These are phyloP conservation scores for Tolmerus cingulatus DNA, from an alignment of 2,888 invertebrate genomes.

Conservation along the genomic window DNA sequence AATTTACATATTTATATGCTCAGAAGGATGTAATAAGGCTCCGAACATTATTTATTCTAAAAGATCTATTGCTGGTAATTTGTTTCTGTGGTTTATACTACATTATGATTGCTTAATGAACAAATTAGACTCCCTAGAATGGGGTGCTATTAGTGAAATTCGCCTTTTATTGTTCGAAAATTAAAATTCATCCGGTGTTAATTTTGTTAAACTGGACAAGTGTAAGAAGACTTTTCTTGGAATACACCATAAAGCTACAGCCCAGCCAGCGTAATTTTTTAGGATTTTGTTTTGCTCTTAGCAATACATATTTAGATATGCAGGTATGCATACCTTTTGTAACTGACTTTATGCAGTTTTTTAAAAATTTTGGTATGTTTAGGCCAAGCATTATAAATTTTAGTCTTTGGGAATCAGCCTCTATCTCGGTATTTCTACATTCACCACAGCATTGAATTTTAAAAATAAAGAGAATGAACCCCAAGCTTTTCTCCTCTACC, in stretches of 20 bases:
- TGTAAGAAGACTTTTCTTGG: neutral
- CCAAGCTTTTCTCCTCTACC: neutral
- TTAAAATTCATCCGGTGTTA: neutral
- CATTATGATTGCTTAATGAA: conserved; percentile 7
- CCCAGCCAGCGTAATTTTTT: no score
- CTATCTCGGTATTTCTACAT: neutral
- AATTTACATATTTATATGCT: conserved; percentile 20
- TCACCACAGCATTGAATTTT: neutral
- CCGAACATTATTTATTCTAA: conserved; percentile 2
- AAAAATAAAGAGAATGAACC: neutral
- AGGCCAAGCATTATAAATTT: neutral
- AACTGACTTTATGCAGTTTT: no score
- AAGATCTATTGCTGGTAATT: conserved; percentile 11
- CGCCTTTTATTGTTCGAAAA: neutral
- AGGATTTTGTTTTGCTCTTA: no score
- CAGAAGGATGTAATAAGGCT: neutral
- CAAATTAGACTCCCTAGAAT: neutral
- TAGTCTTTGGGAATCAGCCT: neutral
- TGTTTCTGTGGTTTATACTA: conserved; percentile 7
- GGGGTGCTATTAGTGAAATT: neutral
- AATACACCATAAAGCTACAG: neutral
- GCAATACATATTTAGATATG: no score
- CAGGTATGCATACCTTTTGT: no score
- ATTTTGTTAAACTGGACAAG: neutral
- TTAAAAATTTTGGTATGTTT: neutral